These are phyloP conservation scores for Petaurus breviceps DNA, from an alignment of 2,113 vertebrate species.

Conservation along the genomic window DNA sequence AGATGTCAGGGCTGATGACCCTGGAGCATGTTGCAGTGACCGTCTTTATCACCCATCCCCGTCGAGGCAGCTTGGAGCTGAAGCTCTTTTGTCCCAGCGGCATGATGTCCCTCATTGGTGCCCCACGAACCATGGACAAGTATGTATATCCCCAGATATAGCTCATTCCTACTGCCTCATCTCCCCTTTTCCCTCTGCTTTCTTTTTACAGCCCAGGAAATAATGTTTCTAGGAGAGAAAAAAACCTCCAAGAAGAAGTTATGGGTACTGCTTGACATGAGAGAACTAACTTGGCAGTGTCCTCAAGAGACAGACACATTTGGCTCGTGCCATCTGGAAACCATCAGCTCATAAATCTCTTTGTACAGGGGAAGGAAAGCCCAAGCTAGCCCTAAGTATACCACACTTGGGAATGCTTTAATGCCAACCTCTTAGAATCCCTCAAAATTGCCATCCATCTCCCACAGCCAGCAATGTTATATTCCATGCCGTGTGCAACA, in stretches of 20 bases:
- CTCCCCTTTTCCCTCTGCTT: neutral
- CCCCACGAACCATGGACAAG: slow-evolving; percentile 91
- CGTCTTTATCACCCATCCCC: slow-evolving; percentile 90
- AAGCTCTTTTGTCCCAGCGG: slow-evolving; percentile 93
- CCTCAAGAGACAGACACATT: neutral
- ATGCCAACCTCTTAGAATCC: neutral
- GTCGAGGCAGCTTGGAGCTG: slow-evolving; percentile 92
- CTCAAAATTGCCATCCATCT: neutral
- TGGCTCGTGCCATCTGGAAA: neutral
- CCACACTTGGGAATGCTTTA: neutral
- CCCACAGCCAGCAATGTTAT: neutral
- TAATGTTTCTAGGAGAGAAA: neutral
- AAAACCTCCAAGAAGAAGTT: neutral
- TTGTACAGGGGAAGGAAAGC: neutral
- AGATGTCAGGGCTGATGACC: slow-evolving; percentile 92
- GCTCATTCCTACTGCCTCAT: accelerated
- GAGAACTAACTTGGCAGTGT: accelerated
- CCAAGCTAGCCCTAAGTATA: neutral
- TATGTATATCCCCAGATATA: slow-evolving; percentile 76
- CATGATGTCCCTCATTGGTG: slow-evolving; percentile 92
- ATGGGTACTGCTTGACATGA: neutral
- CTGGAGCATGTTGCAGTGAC: slow-evolving; percentile 96
- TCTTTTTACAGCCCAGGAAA: neutral
- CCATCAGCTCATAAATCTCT: neutral
- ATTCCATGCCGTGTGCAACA: neutral